These are phyloP conservation scores for Nomada ruficornis DNA, from an alignment of 2,888 invertebrate genomes.

Conservation along the genomic window DNA sequence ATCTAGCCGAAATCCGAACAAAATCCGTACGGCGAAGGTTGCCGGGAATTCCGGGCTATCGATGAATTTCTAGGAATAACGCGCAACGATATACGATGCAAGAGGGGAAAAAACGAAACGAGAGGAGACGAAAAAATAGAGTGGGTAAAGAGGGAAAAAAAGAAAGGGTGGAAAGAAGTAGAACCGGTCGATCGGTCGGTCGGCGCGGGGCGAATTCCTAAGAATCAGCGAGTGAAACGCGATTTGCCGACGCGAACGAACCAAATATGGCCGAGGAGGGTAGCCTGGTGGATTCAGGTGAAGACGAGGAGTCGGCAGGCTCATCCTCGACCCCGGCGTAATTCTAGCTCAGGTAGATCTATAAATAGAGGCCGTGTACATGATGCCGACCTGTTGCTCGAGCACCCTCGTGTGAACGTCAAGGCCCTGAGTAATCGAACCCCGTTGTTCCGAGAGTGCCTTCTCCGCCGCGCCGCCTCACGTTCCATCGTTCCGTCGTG, in stretches of 20 bases:
- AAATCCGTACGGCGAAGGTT: neutral
- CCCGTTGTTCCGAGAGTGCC: conserved; percentile 66
- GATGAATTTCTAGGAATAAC: conserved; percentile 10
- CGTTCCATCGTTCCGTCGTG: conserved; percentile 69
- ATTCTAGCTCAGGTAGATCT: conserved; percentile 77
- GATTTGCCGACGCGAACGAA: conserved; percentile 59
- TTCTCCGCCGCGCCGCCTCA: conserved; percentile 60
- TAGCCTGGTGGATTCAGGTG: conserved; percentile 54
- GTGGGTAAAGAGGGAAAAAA: neutral
- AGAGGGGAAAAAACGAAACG: neutral
- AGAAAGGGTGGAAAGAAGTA: neutral
- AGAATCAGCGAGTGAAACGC: conserved; percentile 59
- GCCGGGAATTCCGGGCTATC: conserved; percentile 10
- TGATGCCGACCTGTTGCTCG: conserved; percentile 79
- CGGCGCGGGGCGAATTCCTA: conserved; percentile 42
- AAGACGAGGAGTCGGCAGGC: conserved; percentile 70
- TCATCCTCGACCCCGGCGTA: conserved; percentile 72
- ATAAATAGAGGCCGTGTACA: conserved; percentile 79
- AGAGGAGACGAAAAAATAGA: neutral
- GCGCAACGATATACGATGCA: neutral
- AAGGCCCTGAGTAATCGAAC: conserved; percentile 79
- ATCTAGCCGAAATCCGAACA: neutral
- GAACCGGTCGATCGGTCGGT: conserved; percentile 44
- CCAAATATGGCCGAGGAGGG: conserved; percentile 65
- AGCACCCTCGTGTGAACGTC: conserved; percentile 79